Evolutionary conservation across 2,113 vertebrate species (phyloP), one percentile per base, ranked within the genome.

Genomic region (Polypterus senegalus): DNA sequence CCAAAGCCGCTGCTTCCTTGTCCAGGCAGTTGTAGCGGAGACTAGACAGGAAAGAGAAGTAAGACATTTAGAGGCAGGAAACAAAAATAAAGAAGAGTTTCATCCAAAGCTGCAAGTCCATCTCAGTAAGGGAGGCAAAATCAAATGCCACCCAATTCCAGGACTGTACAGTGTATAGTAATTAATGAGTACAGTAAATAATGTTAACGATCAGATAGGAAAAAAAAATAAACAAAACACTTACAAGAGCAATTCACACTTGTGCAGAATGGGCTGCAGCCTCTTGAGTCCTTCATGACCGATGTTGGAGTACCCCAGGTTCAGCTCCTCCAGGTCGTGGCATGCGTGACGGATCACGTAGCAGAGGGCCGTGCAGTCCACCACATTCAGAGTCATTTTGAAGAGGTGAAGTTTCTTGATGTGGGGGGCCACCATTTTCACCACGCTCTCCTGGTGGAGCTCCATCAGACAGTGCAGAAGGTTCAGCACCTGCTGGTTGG

Each of bases 281-380:
- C 70, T 63, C 45, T 58, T 64, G 3, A 83, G 62, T 45, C 78
- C 80, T 58, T 64, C 72, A 64, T 80, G 77, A 46, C 81, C 79
- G 7, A 80, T 78, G 70, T 80, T 85, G 49, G 79, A 76, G 64
- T 80, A 84, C n/a, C 79, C 78, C 9, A 85, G 61, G 62, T 83
- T 82, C 57, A 82, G 70, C 55, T 79, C 78, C 56, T 71, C 65
- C 45, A 83, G 66, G 4, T 58, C 66, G 66, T 71, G 67, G 55
- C 64, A 61, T 4, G 78, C 82, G 66, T 77, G 79, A 68, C 79
- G 68, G 53, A 85, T 65, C 9, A 80, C 77, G 2, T 83, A 81
- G 7, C 76, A 71, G 55, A 84, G 65, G 2, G 71, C 76, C n/a
- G 77, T 73, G 62, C 80, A 83, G 69, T 84, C 78, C 6, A 79